Evolutionary conservation across 2,113 vertebrate genomes (phyloP), one percentile per base, ranked within the genome.

Genomic region (Fulmarus glacialis): DNA sequence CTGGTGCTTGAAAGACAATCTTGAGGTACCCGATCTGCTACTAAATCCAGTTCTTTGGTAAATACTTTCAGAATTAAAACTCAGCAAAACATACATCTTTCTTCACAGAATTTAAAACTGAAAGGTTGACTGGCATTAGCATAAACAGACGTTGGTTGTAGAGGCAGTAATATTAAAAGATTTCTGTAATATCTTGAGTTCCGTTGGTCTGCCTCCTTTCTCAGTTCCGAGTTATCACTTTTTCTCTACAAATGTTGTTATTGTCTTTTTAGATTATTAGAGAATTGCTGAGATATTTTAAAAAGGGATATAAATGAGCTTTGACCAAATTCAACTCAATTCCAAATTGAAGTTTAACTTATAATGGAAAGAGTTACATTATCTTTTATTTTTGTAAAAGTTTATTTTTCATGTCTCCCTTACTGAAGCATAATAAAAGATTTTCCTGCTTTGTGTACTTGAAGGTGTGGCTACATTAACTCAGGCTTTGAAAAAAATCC

Each of bases 21-120:
- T 59, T 2, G 0, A 70, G 12, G 12, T 42, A 45, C 3, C 2
- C 0, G 27, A 47, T 53, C 30, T 56, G 18, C 14, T 62, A 11
- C 4, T 30, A 62, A 36, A 48, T 62, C 27, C n/a, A 67, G 1
- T 53, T 63, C 6, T 36, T 83, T 59, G 27, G 9, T 67, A 72
- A 80, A 63, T n/a, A 30, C 3, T 66, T 89, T 52, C 45, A 55
- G 17, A 89, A 80, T 38, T 58, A 62, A 75, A 67, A 66, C 71
- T 32, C 40, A 79, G 7, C 24, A 64, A 55, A 63, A 11, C 30
- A 7, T 45, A 22, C 2, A 4, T 77, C 12, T 58, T 63, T 43
- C 21, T 80, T 86, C 30, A 18, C 8, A 56, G 9, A 20, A 56
- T 67, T 82, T 86, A 80, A 80, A 82, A 60, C 26, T 56, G 66